Conservation (phyloP, 2,797 vertebrate species). For the Bucorvus abyssinicus region DNA sequence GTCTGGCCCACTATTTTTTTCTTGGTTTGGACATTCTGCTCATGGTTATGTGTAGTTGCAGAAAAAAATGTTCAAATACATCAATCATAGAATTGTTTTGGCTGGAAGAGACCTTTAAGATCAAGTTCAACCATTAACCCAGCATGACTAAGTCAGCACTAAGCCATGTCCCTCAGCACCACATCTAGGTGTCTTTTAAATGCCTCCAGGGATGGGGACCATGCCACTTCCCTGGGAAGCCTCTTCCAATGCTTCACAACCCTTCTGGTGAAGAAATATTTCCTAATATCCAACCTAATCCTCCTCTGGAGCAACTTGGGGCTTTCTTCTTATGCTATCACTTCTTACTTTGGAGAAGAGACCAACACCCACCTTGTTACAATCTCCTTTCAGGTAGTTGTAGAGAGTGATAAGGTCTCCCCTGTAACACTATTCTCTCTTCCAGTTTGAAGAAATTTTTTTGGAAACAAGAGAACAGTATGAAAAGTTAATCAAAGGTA, state of each 20-base stretch:
- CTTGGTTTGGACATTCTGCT: neutral
- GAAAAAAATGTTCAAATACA: neutral
- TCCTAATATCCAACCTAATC: too few species aligned
- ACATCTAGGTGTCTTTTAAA: too few species aligned
- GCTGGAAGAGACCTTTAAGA: neutral
- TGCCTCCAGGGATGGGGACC: too few species aligned
- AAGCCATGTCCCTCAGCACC: neutral
- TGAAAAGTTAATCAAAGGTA: constrained; percentile 80
- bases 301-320: too few species aligned
- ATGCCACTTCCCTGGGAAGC: too few species aligned
- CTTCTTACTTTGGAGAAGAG: too few species aligned
- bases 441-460: constrained; percentile 84
- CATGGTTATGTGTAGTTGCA: neutral
- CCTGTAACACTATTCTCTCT: neutral
- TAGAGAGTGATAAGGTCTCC: too few species aligned
- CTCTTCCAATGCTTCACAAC: too few species aligned
- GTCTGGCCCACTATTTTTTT: neutral
- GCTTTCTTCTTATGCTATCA: too few species aligned
- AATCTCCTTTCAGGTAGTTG: too few species aligned
- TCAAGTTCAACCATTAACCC: neutral
- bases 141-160: neutral
- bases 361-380: too few species aligned
- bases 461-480: constrained; percentile 79
- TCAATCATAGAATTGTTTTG: neutral
- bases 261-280: too few species aligned